phyloP scores from a whole-genome alignment of 2,888 invertebrate genomes.

The Amphipyra berbera region DNA sequence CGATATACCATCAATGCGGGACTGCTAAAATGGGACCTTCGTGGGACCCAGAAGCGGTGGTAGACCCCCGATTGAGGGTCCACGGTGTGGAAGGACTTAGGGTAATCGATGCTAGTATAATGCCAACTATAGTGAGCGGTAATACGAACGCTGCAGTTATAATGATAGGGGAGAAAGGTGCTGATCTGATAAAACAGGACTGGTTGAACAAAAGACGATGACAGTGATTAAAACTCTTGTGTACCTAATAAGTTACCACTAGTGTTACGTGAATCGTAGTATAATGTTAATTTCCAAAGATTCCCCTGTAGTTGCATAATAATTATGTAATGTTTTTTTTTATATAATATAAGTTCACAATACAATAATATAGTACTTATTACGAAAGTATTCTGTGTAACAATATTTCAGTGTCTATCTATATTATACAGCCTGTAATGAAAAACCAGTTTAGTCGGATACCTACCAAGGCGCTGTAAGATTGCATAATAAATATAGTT shows the following conservation, averaged over 20 bases:
- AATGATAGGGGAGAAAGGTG: constrained; percentile 97
- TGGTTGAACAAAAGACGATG: constrained; percentile 90
- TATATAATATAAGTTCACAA: constrained; percentile 7
- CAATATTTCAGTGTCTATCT: too few relatives aligned
- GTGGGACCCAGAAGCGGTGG: constrained; percentile 94
- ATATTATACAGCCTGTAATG: too few relatives aligned
- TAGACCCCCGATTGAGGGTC: constrained; percentile 94
- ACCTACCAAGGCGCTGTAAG: too few relatives aligned
- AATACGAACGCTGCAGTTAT: constrained; percentile 98
- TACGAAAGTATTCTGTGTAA: too few relatives aligned
- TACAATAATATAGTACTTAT: too few relatives aligned
- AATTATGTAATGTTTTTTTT: neutral
- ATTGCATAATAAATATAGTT: constrained; percentile 4
- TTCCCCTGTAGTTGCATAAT: constrained; percentile 28
- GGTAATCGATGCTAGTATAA: constrained; percentile 96
- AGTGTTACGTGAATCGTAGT: constrained; percentile 32
- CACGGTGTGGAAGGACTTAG: constrained; percentile 94
- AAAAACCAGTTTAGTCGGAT: too few relatives aligned
- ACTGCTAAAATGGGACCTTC: constrained; percentile 97
- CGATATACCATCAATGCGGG: constrained; percentile 96
- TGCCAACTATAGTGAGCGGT: constrained; percentile 96
- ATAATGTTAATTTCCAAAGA: constrained; percentile 55
- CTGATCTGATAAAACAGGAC: constrained; percentile 96
- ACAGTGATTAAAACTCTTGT: constrained; percentile 55
- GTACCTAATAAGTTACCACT: constrained; percentile 59